Evolutionary conservation across 1,140 invertebrate species (phyloP).

Genomic region (Polypedilum vanderplanki): DNA sequence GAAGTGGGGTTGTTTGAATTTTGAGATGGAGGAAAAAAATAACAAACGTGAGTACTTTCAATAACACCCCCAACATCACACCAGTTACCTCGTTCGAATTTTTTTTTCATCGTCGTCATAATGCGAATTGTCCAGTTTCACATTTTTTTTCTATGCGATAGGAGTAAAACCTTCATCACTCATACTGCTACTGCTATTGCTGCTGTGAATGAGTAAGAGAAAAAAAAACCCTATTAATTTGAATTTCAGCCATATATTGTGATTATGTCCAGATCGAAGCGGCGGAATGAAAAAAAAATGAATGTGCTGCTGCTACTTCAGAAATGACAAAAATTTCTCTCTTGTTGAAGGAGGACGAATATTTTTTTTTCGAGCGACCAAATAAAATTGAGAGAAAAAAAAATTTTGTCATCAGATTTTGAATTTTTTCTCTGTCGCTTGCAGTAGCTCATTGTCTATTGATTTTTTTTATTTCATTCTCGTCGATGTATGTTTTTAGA

Average conservation of each 20-base stretch:
- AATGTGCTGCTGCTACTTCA: not conserved
- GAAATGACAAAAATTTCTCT: too few species aligned
- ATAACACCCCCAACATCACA: not conserved
- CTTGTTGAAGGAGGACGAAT: too few species aligned
- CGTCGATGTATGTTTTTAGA: too few species aligned
- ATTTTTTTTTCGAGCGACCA: too few species aligned
- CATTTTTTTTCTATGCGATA: not conserved
- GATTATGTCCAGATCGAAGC: slow-evolving; percentile 11
- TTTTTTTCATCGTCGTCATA: slow-evolving; percentile 9
- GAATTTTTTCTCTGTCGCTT: too few species aligned
- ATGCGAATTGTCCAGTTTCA: not conserved
- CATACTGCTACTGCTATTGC: too few species aligned
- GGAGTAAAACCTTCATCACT: not conserved
- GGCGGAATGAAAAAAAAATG: slow-evolving; percentile 16
- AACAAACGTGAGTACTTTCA: not conserved
- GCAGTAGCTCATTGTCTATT: too few species aligned
- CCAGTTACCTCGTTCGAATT: not conserved
- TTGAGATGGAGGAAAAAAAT: not conserved
- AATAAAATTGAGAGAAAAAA: too few species aligned
- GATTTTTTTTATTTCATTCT: too few species aligned
- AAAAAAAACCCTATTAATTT: not conserved
- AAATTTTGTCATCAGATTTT: too few species aligned
- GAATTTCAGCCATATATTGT: slow-evolving; percentile 18
- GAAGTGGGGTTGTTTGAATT: not conserved
- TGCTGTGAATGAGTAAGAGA: too few species aligned